Conservation (phyloP, 2,113 vertebrate species). For the Rousettus leschenaultii region DNA sequence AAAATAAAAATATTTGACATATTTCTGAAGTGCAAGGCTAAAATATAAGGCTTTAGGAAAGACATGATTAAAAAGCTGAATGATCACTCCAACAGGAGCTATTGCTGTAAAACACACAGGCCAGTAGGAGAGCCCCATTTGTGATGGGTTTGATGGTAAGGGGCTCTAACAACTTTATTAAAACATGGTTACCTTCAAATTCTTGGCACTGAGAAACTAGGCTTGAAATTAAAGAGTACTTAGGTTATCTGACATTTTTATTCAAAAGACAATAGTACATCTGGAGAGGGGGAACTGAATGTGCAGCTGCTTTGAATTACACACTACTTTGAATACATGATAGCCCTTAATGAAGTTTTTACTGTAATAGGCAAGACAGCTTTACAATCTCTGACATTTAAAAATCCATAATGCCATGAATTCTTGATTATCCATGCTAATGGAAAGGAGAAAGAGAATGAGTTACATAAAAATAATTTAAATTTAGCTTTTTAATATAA, state of each 20-base stretch:
- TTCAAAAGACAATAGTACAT: conserved; percentile 43
- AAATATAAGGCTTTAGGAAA: background rate
- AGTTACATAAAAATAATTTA: conserved; percentile 40
- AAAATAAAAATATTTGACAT: background rate
- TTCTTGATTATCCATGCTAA: conserved; percentile 61
- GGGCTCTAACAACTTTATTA: background rate
- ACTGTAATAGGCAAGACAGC: conserved; percentile 56
- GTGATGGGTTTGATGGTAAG: background rate
- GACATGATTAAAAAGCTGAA: background rate
- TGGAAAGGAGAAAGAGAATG: conserved; percentile 43
- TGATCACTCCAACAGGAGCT: background rate
- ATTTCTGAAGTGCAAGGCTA: background rate
- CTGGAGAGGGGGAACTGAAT: background rate
- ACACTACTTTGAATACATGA: conserved; percentile 55
- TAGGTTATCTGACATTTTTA: conserved; percentile 3
- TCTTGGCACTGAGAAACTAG: background rate
- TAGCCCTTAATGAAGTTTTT: conserved; percentile 68
- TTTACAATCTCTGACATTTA: conserved; percentile 69
- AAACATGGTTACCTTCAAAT: conserved; percentile 10
- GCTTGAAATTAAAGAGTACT: background rate
- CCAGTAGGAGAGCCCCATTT: background rate
- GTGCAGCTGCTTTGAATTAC: conserved; percentile 64
- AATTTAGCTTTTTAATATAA: conserved; percentile 12
- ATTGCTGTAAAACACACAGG: background rate
- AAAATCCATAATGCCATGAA: conserved; percentile 54